A percentile compares a stretch with the other conserved stretches of the same genome.
These are phyloP conservation scores for Coenonympha arcania DNA, from an alignment of 2,888 invertebrate species.

Conservation along the genomic window DNA sequence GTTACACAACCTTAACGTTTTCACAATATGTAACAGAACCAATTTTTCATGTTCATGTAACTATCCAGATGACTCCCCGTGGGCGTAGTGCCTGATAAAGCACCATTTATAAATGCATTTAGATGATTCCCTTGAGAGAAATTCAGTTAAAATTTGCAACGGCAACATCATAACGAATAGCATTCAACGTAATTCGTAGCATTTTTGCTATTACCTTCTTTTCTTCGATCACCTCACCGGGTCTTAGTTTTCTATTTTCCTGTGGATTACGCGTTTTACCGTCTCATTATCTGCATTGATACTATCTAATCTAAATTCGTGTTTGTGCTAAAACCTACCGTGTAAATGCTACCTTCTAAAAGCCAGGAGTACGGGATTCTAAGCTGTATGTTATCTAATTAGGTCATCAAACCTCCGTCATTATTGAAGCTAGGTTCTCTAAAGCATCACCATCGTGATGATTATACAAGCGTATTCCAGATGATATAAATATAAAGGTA, in stretches of 20 bases:
- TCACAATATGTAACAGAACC: neutral
- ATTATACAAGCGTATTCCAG: constrained; percentile 51
- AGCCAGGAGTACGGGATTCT: constrained; percentile 61
- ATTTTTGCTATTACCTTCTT: constrained; percentile 85
- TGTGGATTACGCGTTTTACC: constrained; percentile 72
- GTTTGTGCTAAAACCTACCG: constrained; percentile 39
- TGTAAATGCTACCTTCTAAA: constrained; percentile 48
- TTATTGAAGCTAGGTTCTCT: constrained; percentile 54
- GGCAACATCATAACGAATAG: constrained; percentile 68
- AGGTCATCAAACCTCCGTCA: constrained; percentile 44
- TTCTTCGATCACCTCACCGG: constrained; percentile 94
- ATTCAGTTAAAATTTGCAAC: constrained; percentile 65
- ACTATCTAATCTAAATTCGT: constrained; percentile 34
- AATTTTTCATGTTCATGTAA: constrained; percentile 36
- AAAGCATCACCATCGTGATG: constrained; percentile 57
- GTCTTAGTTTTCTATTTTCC: constrained; percentile 94
- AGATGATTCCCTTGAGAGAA: constrained; percentile 54
- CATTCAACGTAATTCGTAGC: constrained; percentile 65
- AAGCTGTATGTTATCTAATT: constrained; percentile 49
- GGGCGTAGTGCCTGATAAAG: constrained; percentile 49
- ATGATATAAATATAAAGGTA: constrained; percentile 32
- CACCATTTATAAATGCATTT: constrained; percentile 66
- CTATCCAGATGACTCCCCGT: constrained; percentile 49
- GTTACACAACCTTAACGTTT: constrained; percentile 41
- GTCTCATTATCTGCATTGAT: constrained; percentile 62